These are phyloP conservation scores for Trichosurus vulpecula DNA, from an alignment of 2,797 vertebrate genomes.

Conservation along the genomic window DNA sequence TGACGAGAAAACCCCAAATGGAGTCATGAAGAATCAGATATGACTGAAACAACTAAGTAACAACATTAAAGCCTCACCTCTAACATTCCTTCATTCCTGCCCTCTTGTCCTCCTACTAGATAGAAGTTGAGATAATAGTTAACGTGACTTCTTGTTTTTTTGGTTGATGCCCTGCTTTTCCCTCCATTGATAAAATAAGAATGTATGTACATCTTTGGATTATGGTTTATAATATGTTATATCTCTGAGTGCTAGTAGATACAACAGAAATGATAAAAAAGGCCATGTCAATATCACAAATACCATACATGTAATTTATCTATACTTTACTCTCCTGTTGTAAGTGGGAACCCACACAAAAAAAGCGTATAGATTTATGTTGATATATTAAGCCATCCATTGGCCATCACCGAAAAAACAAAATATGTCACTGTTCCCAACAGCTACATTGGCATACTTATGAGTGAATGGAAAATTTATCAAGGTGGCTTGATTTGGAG, in stretches of 20 bases:
- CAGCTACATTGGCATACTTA: slow-evolving; percentile 71
- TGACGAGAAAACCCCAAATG: background rate
- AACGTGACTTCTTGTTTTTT: background rate
- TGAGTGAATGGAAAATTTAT: slow-evolving; percentile 76
- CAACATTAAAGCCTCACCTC: background rate
- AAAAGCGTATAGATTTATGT: slow-evolving; percentile 68
- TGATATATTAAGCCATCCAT: slow-evolving; percentile 79
- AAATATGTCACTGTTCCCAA: slow-evolving; percentile 74
- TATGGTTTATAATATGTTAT: slow-evolving; percentile 58
- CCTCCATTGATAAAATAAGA: too few species aligned
- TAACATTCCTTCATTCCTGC: background rate
- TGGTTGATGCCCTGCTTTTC: background rate
- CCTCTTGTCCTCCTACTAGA: background rate
- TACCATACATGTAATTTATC: slow-evolving; percentile 63
- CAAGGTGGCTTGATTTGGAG: background rate
- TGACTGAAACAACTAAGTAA: background rate
- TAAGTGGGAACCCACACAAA: slow-evolving; percentile 60
- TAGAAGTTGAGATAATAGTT: background rate
- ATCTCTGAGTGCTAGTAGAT: slow-evolving; percentile 42
- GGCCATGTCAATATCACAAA: slow-evolving; percentile 66
- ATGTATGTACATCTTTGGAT: background rate
- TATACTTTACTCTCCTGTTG: slow-evolving; percentile 53
- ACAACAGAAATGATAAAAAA: slow-evolving; percentile 69
- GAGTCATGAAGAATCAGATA: background rate
- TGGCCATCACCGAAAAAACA: slow-evolving; percentile 79